Evolutionary conservation across 1,140 invertebrate species (phyloP).

Genomic region (Drosophila kanapiae): DNA sequence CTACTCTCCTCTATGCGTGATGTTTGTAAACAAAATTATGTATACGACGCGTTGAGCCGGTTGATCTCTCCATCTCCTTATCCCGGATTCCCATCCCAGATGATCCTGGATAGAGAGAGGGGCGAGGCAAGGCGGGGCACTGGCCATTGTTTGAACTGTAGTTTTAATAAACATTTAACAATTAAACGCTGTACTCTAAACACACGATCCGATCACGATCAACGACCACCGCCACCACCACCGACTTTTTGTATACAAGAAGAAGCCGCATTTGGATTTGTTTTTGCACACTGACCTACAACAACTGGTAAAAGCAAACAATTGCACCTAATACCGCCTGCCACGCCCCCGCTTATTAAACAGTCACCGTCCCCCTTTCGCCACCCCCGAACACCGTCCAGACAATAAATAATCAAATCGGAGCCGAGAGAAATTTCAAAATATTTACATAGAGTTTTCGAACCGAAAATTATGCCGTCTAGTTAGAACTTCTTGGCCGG

Average conservation of each 20-base stretch:
- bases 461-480: conserved; percentile 65
- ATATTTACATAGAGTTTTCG: conserved; percentile 74
- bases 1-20: conserved; percentile 64
- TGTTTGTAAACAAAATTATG: conserved; percentile 84
- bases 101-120: conserved; percentile 13
- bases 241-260: conserved; percentile 67
- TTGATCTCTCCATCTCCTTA: conserved; percentile 19
- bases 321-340: conserved; percentile 58
- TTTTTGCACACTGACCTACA: conserved; percentile 85
- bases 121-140: neutral
- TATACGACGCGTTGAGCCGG: conserved; percentile 69
- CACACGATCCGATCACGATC: conserved; percentile 56
- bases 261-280: conserved; percentile 67
- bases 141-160: conserved; percentile 78
- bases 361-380: conserved; percentile 20
- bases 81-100: conserved; percentile 57
- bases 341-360: conserved; percentile 56
- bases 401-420: conserved; percentile 81
- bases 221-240: neutral
- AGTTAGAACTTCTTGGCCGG: conserved; percentile 55
- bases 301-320: conserved; percentile 76
- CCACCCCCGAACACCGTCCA: neutral
- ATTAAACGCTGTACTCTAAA: conserved; percentile 81
- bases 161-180: conserved; percentile 83
- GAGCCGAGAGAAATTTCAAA: conserved; percentile 56